These are phyloP conservation scores for Plagodis pulveraria DNA, from an alignment of 2,888 invertebrate genomes.

Conservation along the genomic window DNA sequence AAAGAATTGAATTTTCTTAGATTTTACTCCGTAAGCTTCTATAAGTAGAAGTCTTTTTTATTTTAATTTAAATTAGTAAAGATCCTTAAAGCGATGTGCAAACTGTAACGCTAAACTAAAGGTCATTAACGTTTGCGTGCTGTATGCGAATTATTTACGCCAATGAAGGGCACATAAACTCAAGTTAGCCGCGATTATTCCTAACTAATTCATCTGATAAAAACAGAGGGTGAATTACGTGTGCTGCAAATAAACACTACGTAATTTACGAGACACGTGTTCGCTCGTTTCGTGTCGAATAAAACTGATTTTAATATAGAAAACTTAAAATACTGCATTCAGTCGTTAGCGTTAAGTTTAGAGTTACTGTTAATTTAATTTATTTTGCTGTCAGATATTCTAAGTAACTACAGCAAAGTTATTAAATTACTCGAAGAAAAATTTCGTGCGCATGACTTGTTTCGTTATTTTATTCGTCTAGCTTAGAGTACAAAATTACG, in stretches of 20 bases:
- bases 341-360: neutral
- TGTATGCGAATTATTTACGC: slow-evolving; percentile 59
- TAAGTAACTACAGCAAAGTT: too few species aligned
- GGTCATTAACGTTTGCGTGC: slow-evolving; percentile 62
- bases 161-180: slow-evolving; percentile 56
- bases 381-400: neutral
- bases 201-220: slow-evolving; percentile 52
- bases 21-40: too few species aligned
- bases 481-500: too few species aligned
- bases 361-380: neutral
- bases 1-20: too few species aligned
- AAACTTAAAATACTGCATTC: neutral
- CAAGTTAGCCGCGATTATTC: slow-evolving; percentile 57
- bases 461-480: too few species aligned
- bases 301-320: slow-evolving; percentile 6
- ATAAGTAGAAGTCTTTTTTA: too few species aligned
- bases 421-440: too few species aligned
- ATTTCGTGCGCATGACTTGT: too few species aligned
- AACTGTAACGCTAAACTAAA: slow-evolving; percentile 14
- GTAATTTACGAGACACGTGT: slow-evolving; percentile 34
- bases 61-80: too few species aligned
- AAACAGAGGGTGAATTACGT: slow-evolving; percentile 44
- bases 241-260: slow-evolving; percentile 40
- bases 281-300: slow-evolving; percentile 19
- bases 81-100: too few species aligned